phyloP scores from a whole-genome alignment of 2,888 invertebrate species.

The Selenia dentaria region DNA sequence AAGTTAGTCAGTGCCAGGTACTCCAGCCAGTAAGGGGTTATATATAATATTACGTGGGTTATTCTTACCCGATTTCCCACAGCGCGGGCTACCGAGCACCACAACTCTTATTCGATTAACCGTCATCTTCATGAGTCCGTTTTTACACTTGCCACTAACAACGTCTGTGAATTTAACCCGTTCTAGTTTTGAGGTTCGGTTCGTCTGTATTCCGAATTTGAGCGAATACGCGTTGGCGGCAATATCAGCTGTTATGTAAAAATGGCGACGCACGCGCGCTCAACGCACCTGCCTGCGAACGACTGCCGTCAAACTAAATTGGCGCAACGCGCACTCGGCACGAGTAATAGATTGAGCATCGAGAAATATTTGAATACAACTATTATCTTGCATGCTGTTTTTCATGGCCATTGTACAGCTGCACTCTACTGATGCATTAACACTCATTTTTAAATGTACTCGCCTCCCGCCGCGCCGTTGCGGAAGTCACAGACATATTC shows the following conservation, averaged over 20 bases:
- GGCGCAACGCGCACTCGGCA: slow-evolving; percentile 69
- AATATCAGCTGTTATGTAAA: slow-evolving; percentile 65
- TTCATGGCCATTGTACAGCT: slow-evolving; percentile 32
- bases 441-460: too few relatives aligned
- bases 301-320: slow-evolving; percentile 76
- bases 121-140: slow-evolving; percentile 87
- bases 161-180: slow-evolving; percentile 49
- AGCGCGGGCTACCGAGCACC: slow-evolving; percentile 89
- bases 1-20: slow-evolving; percentile 42
- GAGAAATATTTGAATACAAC: slow-evolving; percentile 50
- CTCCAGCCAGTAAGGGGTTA: too few relatives aligned
- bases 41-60: slow-evolving; percentile 37
- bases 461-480: too few relatives aligned
- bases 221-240: slow-evolving; percentile 62
- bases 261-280: slow-evolving; percentile 73
- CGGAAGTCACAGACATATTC: too few relatives aligned
- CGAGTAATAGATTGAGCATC: slow-evolving; percentile 59
- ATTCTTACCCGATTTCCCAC: slow-evolving; percentile 90
- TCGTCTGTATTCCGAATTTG: slow-evolving; percentile 38
- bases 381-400: slow-evolving; percentile 36
- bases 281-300: slow-evolving; percentile 78
- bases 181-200: slow-evolving; percentile 33
- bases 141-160: slow-evolving; percentile 44
- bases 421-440: background rate
- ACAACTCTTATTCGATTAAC: slow-evolving; percentile 91